A percentile compares a stretch with the other conserved stretches of the same genome.
phyloP scores from a whole-genome alignment of 1,140 invertebrate species.

The Ceratina japonica region DNA sequence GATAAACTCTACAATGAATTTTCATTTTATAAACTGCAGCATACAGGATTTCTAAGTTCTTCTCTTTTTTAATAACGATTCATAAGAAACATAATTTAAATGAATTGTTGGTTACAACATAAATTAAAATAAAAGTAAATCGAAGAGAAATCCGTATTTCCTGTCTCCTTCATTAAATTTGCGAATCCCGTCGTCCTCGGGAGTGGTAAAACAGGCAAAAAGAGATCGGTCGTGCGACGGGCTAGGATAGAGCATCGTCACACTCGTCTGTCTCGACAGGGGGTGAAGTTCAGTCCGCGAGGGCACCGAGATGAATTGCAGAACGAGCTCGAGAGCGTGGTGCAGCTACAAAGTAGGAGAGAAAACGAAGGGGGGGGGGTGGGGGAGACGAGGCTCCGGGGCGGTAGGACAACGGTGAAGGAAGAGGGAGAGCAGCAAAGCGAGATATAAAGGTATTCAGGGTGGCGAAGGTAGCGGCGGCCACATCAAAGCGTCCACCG shows the following conservation, averaged over 20 bases:
- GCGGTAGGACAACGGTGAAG: slow-evolving; percentile 21
- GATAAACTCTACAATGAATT: too few relatives aligned
- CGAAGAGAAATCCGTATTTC: slow-evolving; percentile 6
- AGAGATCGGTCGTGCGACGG: slow-evolving; percentile 23
- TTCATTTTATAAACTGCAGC: too few relatives aligned
- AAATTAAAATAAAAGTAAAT: too few relatives aligned
- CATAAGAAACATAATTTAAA: too few relatives aligned
- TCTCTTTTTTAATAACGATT: too few relatives aligned
- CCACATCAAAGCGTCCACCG: slow-evolving; percentile 73
- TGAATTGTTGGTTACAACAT: too few relatives aligned
- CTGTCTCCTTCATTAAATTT: background rate
- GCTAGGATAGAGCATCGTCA: slow-evolving; percentile 26
- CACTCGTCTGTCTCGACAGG: slow-evolving; percentile 22
- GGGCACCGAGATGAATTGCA: slow-evolving; percentile 46
- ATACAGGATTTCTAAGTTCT: too few relatives aligned
- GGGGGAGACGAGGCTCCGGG: slow-evolving; percentile 2
- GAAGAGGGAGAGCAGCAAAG: slow-evolving; percentile 46
- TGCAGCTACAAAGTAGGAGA: slow-evolving; percentile 18
- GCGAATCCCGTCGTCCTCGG: background rate
- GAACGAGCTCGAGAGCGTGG: slow-evolving; percentile 37
- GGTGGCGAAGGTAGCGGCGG: slow-evolving; percentile 70
- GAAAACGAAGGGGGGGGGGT: slow-evolving; percentile 16
- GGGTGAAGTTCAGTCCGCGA: slow-evolving; percentile 37
- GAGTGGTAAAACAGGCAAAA: slow-evolving; percentile 1
- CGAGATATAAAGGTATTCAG: slow-evolving; percentile 69